These are phyloP conservation scores for Rhagium mordax DNA, from an alignment of 2,888 invertebrate species.

Conservation along the genomic window DNA sequence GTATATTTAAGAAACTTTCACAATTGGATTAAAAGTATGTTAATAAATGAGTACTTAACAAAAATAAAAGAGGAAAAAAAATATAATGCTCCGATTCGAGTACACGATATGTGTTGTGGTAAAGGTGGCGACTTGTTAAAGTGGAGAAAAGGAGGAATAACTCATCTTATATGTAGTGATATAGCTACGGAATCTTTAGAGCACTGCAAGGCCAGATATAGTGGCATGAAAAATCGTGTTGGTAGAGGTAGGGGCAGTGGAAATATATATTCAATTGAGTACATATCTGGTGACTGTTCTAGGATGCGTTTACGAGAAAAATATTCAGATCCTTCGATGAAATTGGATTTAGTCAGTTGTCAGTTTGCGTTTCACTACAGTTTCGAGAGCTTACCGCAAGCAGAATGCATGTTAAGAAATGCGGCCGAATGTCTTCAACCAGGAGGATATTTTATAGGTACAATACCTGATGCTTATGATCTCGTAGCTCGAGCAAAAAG, in stretches of 20 bases:
- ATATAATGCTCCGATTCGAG: slow-evolving; percentile 79
- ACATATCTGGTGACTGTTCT: slow-evolving; percentile 94
- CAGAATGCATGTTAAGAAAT: slow-evolving; percentile 93
- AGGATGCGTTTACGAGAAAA: slow-evolving; percentile 84
- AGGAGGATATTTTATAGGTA: slow-evolving; percentile 97
- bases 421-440: slow-evolving; percentile 90
- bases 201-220: slow-evolving; percentile 90
- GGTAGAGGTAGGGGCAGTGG: slow-evolving; percentile 57
- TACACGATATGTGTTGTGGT: slow-evolving; percentile 96
- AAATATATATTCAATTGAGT: slow-evolving; percentile 86
- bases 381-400: slow-evolving; percentile 91
- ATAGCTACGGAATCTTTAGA: slow-evolving; percentile 94
- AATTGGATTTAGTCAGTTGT: slow-evolving; percentile 93
- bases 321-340: slow-evolving; percentile 83
- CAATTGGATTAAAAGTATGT: slow-evolving; percentile 99
- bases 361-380: slow-evolving; percentile 99
- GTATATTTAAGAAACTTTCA: slow-evolving; percentile 97
- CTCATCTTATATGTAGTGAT: slow-evolving; percentile 91
- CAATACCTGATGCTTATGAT: slow-evolving; percentile 94
- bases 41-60: slow-evolving; percentile 87
- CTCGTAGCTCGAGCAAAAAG: slow-evolving; percentile 84
- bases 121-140: slow-evolving; percentile 99
- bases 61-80: slow-evolving; percentile 78
- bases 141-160: slow-evolving; percentile 89
- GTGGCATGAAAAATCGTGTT: slow-evolving; percentile 74